These are phyloP conservation scores for Coenobita brevimanus DNA, from an alignment of 1,140 invertebrate species.

Conservation along the genomic window DNA sequence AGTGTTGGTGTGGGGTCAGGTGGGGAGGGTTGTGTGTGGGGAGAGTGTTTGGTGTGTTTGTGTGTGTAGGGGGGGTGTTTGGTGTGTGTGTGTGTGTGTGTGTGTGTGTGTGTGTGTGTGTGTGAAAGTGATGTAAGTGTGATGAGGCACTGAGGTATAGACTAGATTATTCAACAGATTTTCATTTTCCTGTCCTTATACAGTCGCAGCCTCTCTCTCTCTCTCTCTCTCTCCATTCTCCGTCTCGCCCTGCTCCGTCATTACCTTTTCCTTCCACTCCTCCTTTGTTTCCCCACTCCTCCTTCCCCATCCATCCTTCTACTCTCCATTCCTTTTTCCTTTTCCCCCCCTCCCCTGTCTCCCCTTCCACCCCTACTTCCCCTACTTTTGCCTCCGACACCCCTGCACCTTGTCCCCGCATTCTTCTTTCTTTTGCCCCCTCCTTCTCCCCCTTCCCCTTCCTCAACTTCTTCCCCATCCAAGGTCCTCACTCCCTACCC, in stretches of 20 bases:
- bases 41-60: background rate
- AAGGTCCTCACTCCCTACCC: too few relatives aligned
- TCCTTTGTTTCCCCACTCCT: background rate
- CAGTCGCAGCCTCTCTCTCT: background rate
- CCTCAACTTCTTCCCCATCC: too few relatives aligned
- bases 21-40: background rate
- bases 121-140: background rate
- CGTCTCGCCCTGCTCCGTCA: too few relatives aligned
- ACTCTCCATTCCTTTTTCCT: background rate
- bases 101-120: constrained; percentile 21
- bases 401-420: background rate
- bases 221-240: background rate
- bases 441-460: background rate
- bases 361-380: too few relatives aligned
- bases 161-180: background rate
- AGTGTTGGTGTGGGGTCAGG: background rate
- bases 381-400: too few relatives aligned
- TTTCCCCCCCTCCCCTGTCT: background rate
- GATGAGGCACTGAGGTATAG: background rate
- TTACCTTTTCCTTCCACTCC: background rate
- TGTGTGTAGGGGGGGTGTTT: background rate
- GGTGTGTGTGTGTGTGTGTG: background rate
- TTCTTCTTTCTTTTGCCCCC: background rate
- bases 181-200: background rate
- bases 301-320: background rate